Evolutionary conservation across 2,888 invertebrate genomes (phyloP).

Genomic region (Pyrrhia umbra): DNA sequence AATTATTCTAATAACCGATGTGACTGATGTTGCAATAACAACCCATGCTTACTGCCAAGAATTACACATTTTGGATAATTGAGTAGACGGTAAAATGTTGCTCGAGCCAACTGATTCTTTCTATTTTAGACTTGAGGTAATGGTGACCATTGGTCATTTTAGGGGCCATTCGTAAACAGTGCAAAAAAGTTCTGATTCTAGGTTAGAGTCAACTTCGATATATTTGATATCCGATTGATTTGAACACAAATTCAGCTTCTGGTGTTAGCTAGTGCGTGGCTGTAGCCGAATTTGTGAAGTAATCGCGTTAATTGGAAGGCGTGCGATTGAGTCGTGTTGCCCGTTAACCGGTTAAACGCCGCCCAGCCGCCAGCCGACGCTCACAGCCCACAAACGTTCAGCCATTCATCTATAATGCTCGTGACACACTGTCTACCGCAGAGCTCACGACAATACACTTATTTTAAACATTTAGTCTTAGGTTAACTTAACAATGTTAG

Average conservation of each 20-base stretch:
- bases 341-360: neutral
- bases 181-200: too few relatives aligned
- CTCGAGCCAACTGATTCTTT: too few relatives aligned
- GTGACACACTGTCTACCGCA: neutral
- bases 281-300: slow-evolving; percentile 49
- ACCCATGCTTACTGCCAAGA: too few relatives aligned
- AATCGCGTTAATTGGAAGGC: slow-evolving; percentile 50
- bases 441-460: neutral
- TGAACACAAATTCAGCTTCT: neutral
- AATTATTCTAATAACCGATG: too few relatives aligned
- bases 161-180: too few relatives aligned
- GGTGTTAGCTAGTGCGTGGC: neutral
- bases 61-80: too few relatives aligned
- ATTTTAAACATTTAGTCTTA: neutral
- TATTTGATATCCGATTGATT: too few relatives aligned
- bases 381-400: neutral
- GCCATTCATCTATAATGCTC: neutral
- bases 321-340: slow-evolving; percentile 23
- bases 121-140: too few relatives aligned
- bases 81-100: too few relatives aligned
- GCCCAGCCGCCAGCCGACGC: slow-evolving; percentile 4
- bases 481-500: neutral
- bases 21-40: too few relatives aligned
- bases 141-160: too few relatives aligned
- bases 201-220: too few relatives aligned